phyloP scores from a whole-genome alignment of 2,888 invertebrate species.

The Nomada fabriciana region DNA sequence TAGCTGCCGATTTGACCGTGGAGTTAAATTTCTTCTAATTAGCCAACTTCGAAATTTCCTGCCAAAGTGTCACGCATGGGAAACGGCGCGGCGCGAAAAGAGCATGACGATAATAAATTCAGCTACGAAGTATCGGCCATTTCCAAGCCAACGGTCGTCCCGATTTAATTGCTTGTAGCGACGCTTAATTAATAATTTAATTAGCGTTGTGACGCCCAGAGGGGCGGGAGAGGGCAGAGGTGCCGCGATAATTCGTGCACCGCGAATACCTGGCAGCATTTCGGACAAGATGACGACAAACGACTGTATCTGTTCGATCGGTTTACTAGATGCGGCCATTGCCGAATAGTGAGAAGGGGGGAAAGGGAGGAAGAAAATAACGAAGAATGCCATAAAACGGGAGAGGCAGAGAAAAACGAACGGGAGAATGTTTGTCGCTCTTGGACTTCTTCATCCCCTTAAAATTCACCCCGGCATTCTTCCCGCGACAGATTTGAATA shows the following conservation, averaged over 20 bases:
- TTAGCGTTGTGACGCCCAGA: slow-evolving; percentile 8
- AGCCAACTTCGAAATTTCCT: background rate
- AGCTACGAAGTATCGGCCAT: background rate
- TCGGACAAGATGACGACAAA: slow-evolving; percentile 8
- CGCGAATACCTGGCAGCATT: background rate
- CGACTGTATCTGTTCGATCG: background rate
- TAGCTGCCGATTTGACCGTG: no score
- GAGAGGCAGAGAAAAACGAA: background rate
- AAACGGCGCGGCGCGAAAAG: background rate
- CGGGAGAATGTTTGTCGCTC: slow-evolving; percentile 45
- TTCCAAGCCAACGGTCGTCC: background rate
- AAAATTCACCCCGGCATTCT: slow-evolving; percentile 72
- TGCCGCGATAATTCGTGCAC: background rate
- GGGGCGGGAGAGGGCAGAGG: no score
- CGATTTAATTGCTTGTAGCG: slow-evolving; percentile 17
- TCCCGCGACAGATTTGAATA: slow-evolving; percentile 72
- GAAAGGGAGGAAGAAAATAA: background rate
- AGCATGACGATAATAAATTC: background rate
- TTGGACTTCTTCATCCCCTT: slow-evolving; percentile 68
- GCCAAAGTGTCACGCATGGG: background rate
- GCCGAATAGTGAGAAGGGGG: background rate
- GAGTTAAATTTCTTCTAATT: background rate
- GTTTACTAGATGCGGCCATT: slow-evolving; percentile 22
- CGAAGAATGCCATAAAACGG: background rate
- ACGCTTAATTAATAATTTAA: slow-evolving; percentile 40